Percentiles rank a stretch among this genome's conserved stretches.
Conservation (phyloP, 2,797 vertebrate genomes). For the Rhinophrynus dorsalis region DNA sequence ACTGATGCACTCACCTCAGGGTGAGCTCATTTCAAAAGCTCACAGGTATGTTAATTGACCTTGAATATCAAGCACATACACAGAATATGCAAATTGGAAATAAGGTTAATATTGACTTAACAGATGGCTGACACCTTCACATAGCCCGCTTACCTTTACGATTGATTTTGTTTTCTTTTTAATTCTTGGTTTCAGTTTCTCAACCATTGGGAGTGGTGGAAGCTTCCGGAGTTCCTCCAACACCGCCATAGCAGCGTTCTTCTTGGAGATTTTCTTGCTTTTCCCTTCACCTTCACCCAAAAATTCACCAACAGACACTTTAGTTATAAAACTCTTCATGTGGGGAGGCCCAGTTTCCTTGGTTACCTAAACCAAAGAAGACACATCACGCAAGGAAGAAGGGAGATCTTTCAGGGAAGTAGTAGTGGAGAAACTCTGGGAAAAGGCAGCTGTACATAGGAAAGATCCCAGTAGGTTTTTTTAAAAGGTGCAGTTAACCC, state of each 20-base stretch:
- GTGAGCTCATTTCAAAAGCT: too few relatives aligned
- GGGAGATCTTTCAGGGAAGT: too few relatives aligned
- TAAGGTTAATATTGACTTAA: too few relatives aligned
- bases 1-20: too few relatives aligned
- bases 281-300: constrained; percentile 94
- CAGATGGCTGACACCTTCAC: too few relatives aligned
- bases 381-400: too few relatives aligned
- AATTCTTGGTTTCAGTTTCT: constrained; percentile 92
- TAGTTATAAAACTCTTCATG: constrained; percentile 95
- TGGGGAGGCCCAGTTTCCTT: constrained; percentile 95
- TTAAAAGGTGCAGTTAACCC: too few relatives aligned
- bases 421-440: neutral
- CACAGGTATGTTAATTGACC: too few relatives aligned
- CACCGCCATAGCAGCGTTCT: constrained; percentile 91
- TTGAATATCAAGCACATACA: too few relatives aligned
- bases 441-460: too few relatives aligned
- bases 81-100: too few relatives aligned
- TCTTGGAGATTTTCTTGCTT: constrained; percentile 99
- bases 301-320: constrained; percentile 90
- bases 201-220: constrained; percentile 84
- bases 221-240: constrained; percentile 87
- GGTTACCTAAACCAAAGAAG: constrained; percentile 77
- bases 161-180: constrained; percentile 99
- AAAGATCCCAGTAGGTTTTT: too few relatives aligned
- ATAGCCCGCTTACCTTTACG: constrained; percentile 80